Evolutionary conservation across 2,113 vertebrate species (phyloP).

Genomic region (Xyrauchen texanus): DNA sequence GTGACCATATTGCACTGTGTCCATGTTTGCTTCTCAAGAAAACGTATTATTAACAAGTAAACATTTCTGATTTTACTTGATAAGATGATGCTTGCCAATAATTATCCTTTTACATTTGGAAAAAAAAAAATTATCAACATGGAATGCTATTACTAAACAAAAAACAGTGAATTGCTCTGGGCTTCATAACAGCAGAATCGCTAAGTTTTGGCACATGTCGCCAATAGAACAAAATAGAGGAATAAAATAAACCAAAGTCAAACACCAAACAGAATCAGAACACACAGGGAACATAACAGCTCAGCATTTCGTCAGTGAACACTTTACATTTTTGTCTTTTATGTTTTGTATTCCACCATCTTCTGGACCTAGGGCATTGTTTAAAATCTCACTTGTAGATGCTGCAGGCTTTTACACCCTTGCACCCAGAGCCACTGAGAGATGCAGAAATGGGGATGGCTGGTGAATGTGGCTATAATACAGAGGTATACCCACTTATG

Average conservation of each 20-base stretch:
- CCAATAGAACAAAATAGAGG: neutral
- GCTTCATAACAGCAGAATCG: conserved; percentile 1
- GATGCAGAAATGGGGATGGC: neutral
- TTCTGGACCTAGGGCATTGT: conserved; percentile 18
- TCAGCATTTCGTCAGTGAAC: neutral
- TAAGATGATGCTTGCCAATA: neutral
- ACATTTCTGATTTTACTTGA: neutral
- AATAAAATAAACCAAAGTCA: conserved; percentile 3
- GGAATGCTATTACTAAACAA: neutral
- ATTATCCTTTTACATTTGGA: neutral
- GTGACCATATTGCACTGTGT: too few relatives aligned
- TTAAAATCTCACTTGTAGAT: conserved; percentile 23
- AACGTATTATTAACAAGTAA: neutral
- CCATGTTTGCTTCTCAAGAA: too few relatives aligned
- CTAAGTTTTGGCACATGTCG: neutral
- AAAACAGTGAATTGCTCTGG: neutral
- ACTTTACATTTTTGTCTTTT: conserved; percentile 10
- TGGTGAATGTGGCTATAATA: conserved; percentile 27
- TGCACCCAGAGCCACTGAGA: conserved; percentile 7
- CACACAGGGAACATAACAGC: neutral
- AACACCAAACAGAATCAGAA: neutral
- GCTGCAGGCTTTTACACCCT: conserved; percentile 7
- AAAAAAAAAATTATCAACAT: neutral
- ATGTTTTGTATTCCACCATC: neutral
- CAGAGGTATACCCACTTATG: conserved; percentile 37